Evolutionary conservation across 2,888 invertebrate genomes (phyloP).

Genomic region (Tuberolachnus salignus): DNA sequence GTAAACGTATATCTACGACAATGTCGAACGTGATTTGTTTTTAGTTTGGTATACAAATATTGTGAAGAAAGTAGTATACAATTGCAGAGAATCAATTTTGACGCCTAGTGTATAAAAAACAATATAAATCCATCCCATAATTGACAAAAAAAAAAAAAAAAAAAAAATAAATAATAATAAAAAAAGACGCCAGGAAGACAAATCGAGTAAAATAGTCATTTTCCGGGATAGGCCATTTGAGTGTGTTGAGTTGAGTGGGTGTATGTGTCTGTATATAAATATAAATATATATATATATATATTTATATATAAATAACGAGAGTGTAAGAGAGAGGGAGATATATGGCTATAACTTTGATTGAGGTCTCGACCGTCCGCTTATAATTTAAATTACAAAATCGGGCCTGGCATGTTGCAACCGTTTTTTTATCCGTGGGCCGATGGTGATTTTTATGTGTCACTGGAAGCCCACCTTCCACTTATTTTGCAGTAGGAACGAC

Average conservation of each 20-base stretch:
- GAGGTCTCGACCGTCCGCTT: background rate
- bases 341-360: conserved; percentile 12
- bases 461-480: background rate
- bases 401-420: background rate
- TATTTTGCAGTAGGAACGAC: background rate
- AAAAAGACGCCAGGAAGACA: conserved; percentile 19
- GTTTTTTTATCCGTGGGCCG: background rate
- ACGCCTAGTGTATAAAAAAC: background rate
- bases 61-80: background rate
- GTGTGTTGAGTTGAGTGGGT: conserved; percentile 2
- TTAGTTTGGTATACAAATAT: background rate
- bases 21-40: background rate
- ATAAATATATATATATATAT: no score
- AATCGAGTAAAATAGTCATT: conserved; percentile 31
- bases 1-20: background rate
- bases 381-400: conserved; percentile 34
- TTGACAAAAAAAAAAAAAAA: background rate
- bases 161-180: background rate
- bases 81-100: background rate
- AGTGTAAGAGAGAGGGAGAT: background rate
- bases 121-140: background rate
- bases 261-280: no score
- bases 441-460: background rate
- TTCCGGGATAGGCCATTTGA: background rate
- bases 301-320: background rate